phyloP scores from a whole-genome alignment of 2,113 vertebrate species.

The Pedetes capensis region DNA sequence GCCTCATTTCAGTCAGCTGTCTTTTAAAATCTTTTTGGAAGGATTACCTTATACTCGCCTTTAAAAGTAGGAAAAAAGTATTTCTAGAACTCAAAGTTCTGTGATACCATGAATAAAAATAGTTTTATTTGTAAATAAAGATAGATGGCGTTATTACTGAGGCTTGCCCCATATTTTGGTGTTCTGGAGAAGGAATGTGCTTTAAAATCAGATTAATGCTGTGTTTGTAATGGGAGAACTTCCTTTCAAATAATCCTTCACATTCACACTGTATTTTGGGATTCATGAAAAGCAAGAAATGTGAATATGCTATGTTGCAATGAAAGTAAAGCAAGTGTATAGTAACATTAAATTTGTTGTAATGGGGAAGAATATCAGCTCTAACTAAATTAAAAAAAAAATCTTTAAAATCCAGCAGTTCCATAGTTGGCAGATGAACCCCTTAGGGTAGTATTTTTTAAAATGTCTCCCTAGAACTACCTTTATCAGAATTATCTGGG shows the following conservation, averaged over 20 bases:
- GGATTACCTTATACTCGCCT: not conserved
- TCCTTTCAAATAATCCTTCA: slow-evolving; percentile 9
- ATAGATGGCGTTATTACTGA: not conserved
- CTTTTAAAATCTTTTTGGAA: slow-evolving; percentile 18
- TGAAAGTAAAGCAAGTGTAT: not conserved
- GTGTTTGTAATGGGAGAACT: not conserved
- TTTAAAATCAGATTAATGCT: not conserved
- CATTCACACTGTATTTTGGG: not conserved
- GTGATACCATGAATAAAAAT: not conserved
- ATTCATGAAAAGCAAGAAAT: not conserved
- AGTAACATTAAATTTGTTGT: slow-evolving; percentile 30
- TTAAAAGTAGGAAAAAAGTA: not conserved
- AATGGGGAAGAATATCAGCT: not conserved
- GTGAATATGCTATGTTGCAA: not conserved
- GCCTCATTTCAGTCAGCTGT: not conserved
- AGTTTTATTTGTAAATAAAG: not conserved
- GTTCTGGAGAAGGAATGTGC: not conserved
- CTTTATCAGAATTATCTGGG: not conserved
- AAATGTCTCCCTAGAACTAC: not conserved
- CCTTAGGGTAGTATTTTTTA: not conserved
- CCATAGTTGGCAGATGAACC: not conserved
- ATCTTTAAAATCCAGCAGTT: not conserved
- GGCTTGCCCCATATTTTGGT: not conserved
- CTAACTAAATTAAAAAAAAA: not conserved
- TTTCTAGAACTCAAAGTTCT: not conserved